Evolutionary conservation across 2,888 invertebrate species (phyloP), one percentile per base, ranked within the genome.

Genomic region (Andricus curvator): DNA sequence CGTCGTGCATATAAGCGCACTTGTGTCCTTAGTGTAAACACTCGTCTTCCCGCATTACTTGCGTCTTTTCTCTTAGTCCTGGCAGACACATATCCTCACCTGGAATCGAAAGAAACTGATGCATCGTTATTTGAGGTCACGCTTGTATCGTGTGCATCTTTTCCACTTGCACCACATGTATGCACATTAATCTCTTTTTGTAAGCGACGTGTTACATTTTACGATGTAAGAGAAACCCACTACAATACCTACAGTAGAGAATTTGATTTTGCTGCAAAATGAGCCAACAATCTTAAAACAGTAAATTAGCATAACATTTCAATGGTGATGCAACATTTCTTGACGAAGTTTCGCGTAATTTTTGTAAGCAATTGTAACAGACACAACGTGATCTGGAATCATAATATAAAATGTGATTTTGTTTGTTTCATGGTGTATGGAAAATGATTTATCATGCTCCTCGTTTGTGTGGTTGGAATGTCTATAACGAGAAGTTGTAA

Each of bases 11-110:
- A 33, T 37, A 68, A 41, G 37, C 48, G 56, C 41, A 51, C 33
- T 33, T 33, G 76, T 56, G 48, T 76, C 48, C 15, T 76, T 76
- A 62, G 29, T 68, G n/a, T n/a, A 51, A 51, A 25, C 74, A 74
- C 41, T 44, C 48, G 41, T 25, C 44, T 48, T 74, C 44, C 44
- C 51, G 48, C 29, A 44, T 25, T 51, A 29, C 74, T 48, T 51
- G n/a, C 64, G 13, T 48, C 22, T 29, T 22, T 37, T 60, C 62
- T 64, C 77, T 25, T 22, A 11, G 9, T 22, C 29, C 41, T 29
- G 79, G 79, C 79, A 82, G 25, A 29, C 78, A 67, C 68, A 48
- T 44, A 68, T 68, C 22, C 29, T 48, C 68, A 48, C 37, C 33
- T 41, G 37, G 11, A 37, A n/a, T 33, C 29, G 29, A 66, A 25